Conservation (phyloP, 2,113 vertebrate genomes). For the Myxocyprinus asiaticus region DNA sequence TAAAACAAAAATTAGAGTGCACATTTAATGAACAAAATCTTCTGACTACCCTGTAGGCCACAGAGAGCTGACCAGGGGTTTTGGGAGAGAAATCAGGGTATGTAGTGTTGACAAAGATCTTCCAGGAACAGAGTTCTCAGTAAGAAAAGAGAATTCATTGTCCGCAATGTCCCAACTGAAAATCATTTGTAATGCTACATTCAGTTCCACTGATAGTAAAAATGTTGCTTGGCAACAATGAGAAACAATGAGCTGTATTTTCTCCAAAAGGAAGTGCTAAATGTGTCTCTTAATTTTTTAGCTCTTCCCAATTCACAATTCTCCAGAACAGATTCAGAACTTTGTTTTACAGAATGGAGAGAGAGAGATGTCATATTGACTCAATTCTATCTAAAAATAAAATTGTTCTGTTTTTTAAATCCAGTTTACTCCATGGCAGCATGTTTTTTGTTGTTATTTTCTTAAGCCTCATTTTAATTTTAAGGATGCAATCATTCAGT, state of each 20-base stretch:
- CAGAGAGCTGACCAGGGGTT: neutral
- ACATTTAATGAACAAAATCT: neutral
- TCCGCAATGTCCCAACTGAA: constrained; percentile 45
- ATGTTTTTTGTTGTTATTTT: neutral
- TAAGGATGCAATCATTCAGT: neutral
- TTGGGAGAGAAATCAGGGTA: neutral
- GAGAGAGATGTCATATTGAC: neutral
- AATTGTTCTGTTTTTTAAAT: constrained; percentile 3
- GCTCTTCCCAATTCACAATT: neutral
- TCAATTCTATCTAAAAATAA: neutral
- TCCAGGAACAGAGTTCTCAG: constrained; percentile 54
- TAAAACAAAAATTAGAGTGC: too few species aligned
- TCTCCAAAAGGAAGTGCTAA: constrained; percentile 36
- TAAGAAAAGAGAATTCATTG: constrained; percentile 36
- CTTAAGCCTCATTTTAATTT: neutral
- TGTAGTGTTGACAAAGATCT: neutral
- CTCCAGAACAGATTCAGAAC: too few species aligned
- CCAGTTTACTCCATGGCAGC: constrained; percentile 1
- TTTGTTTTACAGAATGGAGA: neutral
- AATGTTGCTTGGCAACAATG: constrained; percentile 47
- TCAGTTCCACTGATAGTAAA: constrained; percentile 46
- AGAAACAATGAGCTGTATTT: constrained; percentile 47
- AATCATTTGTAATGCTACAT: constrained; percentile 51
- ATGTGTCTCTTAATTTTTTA: constrained; percentile 29
- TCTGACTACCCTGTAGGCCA: neutral